Evolutionary conservation across 2,888 invertebrate species (phyloP).

Genomic region (Entomobrya proxima): DNA sequence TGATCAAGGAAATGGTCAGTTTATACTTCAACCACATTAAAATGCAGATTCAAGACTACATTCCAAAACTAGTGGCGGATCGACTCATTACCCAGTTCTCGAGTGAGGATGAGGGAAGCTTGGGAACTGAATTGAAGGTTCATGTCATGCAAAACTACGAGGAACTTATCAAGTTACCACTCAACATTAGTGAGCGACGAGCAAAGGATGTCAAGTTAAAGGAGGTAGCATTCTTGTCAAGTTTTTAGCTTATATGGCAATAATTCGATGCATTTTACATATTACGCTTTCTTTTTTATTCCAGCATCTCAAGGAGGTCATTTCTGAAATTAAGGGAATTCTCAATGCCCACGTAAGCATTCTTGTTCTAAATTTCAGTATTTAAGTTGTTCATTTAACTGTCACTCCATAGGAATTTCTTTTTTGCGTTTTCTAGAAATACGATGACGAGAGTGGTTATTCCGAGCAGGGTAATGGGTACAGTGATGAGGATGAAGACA

Average conservation of each 20-base stretch:
- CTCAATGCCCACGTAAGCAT: slow-evolving; percentile 6
- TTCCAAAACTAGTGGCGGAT: slow-evolving; percentile 44
- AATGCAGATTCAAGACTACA: slow-evolving; percentile 43
- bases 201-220: background rate
- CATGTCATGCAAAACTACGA: background rate
- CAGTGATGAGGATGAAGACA: background rate
- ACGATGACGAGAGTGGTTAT: background rate
- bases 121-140: slow-evolving; percentile 7
- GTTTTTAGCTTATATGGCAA: no score
- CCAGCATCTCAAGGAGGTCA: slow-evolving; percentile 14
- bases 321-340: slow-evolving; percentile 10
- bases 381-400: background rate
- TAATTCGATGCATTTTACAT: background rate
- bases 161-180: background rate
- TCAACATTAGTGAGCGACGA: background rate
- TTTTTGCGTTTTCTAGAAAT: background rate
- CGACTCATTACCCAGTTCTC: slow-evolving; percentile 43
- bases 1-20: slow-evolving; percentile 48
- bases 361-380: background rate
- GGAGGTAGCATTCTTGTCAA: no score
- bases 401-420: no score
- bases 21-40: slow-evolving; percentile 36
- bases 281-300: background rate
- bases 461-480: background rate
- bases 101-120: background rate